Evolutionary conservation across 64 coral and sea anemone genomes (phyloP), one percentile per base, ranked within the genome.

Genomic region (Montipora capricornis): DNA sequence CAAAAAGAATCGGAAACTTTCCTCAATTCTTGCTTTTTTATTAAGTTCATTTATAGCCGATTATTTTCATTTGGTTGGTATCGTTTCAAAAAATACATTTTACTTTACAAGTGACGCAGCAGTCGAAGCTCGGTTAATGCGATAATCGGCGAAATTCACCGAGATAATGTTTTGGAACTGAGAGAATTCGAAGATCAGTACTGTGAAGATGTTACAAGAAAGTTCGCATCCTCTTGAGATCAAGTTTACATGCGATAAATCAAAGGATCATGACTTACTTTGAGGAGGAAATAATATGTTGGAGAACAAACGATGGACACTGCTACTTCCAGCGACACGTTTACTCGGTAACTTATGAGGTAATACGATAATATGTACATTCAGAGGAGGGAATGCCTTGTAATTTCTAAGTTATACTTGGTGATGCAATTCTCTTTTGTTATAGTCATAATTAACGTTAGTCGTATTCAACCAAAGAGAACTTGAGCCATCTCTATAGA

Each of bases 261-360:
- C 11, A 4, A 64, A 64, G 5, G 6, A 73, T 45, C 5, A 86
- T 86, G 82, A 86, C 82, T 15, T 68, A 50, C 15, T 86, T 71
- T 47, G 82, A 86, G 67, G 82, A 86, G 47, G 82, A 86, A 68
- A 44, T 86, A 12, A 50, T 86, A 4, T 86, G 82, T 3, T 86
- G 82, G 82, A 37, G 66, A 44, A 73, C 82, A 49, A 86, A 49
- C 14, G 82, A 86, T 20, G 66, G 82, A 12, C 16, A 44, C 8
- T 86, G 6, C 19, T 86, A 44, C 5, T 86, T 68, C 47, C 82
- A 86, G 19, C 47, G 61, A 71, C 82, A 71, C 6, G 66, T 68
- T 5, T 59, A 48, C 6, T 86, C 82, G 2, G 82, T 86, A 11
- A 70, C 62, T 11, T 86, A 73, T 14, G 66, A 86, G 82, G 82